A percentile compares a stretch with the other conserved stretches of the same genome.
These are phyloP conservation scores for Acrobasis repandana DNA, from an alignment of 2,888 invertebrate genomes.

Conservation along the genomic window DNA sequence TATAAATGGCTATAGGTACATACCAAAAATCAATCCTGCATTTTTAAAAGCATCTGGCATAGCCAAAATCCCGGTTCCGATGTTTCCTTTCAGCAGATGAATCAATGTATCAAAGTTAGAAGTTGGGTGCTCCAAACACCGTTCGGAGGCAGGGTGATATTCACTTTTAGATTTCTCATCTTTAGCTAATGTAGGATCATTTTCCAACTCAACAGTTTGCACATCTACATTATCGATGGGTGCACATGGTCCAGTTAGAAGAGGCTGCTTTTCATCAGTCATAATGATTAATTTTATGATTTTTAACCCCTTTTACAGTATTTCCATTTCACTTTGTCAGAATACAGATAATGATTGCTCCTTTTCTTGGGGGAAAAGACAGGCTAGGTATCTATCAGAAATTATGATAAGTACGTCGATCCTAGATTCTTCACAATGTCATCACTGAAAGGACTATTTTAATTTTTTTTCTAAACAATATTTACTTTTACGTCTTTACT, in stretches of 20 bases:
- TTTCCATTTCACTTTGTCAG: slow-evolving; percentile 26
- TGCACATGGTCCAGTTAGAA: slow-evolving; percentile 77
- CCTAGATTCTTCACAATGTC: too few species aligned
- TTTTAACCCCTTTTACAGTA: slow-evolving; percentile 14
- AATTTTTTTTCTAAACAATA: too few species aligned
- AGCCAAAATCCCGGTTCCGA: slow-evolving; percentile 97
- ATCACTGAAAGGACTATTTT: too few species aligned
- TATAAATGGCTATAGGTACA: slow-evolving; percentile 33
- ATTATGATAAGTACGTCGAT: too few species aligned
- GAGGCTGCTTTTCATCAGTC: slow-evolving; percentile 88
- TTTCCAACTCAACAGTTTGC: slow-evolving; percentile 63
- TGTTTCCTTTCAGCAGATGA: slow-evolving; percentile 88
- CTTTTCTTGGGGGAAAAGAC: too few species aligned
- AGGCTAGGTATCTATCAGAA: too few species aligned
- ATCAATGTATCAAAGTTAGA: slow-evolving; percentile 91
- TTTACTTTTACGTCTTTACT: too few species aligned
- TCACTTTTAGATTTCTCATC: slow-evolving; percentile 58
- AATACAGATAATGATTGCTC: not conserved
- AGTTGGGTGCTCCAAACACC: slow-evolving; percentile 89
- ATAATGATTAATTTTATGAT: slow-evolving; percentile 52
- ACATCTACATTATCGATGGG: slow-evolving; percentile 60
- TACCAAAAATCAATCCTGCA: slow-evolving; percentile 93
- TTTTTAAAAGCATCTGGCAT: slow-evolving; percentile 98
- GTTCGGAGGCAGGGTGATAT: slow-evolving; percentile 85
- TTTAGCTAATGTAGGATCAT: slow-evolving; percentile 49